These are phyloP conservation scores for Metopolophium dirhodum DNA, from an alignment of 1,140 invertebrate genomes.

Conservation along the genomic window DNA sequence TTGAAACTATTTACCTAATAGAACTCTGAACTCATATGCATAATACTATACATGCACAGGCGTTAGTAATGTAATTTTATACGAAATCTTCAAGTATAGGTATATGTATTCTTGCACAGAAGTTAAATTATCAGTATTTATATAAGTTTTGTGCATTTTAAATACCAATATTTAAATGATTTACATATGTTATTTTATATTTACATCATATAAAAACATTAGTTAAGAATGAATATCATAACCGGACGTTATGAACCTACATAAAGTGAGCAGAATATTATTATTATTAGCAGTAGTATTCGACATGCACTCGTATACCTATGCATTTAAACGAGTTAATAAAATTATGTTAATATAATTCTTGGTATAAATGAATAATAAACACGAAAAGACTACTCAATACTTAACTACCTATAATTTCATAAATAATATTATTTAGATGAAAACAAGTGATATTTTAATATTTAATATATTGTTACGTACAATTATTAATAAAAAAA, in stretches of 20 bases:
- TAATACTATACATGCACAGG: not conserved
- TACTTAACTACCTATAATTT: not conserved
- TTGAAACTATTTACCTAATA: not conserved
- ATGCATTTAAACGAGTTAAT: not conserved
- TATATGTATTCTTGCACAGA: not conserved
- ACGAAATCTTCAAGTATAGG: not conserved
- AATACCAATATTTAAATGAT: not conserved
- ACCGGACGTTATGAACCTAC: not conserved
- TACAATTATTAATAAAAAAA: conserved; percentile 5
- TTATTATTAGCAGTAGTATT: not conserved
- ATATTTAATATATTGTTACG: not conserved
- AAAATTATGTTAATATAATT: conserved; percentile 11
- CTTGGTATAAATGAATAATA: not conserved
- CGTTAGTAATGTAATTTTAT: not conserved
- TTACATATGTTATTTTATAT: conserved; percentile 13
- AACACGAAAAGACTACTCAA: not conserved
- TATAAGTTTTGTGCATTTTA: not conserved
- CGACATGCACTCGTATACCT: not conserved
- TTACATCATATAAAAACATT: not conserved
- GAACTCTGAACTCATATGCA: not conserved
- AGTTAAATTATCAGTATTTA: not conserved
- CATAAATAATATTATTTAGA: conserved; percentile 21
- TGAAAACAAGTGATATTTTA: not conserved
- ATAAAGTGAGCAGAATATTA: not conserved
- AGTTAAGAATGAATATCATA: not conserved